Evolutionary conservation across 2,797 vertebrate species (phyloP).

Genomic region (Rhabdomys pumilio): DNA sequence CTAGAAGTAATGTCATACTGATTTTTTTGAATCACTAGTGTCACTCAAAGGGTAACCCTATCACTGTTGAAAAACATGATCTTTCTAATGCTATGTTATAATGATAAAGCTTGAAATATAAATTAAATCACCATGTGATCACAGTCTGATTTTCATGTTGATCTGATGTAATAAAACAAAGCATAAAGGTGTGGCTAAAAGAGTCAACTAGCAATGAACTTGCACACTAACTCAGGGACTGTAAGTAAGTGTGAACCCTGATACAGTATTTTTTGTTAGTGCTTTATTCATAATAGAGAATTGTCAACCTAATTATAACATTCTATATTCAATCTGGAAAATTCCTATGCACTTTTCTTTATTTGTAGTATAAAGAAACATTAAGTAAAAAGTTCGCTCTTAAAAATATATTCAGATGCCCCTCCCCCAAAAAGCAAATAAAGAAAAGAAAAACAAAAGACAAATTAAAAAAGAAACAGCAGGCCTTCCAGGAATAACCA

Average conservation of each 20-base stretch:
- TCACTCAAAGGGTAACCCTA: slow-evolving; percentile 49
- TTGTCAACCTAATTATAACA: slow-evolving; percentile 14
- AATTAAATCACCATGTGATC: slow-evolving; percentile 12
- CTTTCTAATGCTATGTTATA: slow-evolving; percentile 34
- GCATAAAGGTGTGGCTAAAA: not conserved
- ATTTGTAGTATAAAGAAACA: not conserved
- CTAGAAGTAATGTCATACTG: not conserved
- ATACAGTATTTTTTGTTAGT: not conserved
- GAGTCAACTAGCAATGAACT: slow-evolving; percentile 17
- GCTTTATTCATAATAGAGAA: not conserved
- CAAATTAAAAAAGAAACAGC: not conserved
- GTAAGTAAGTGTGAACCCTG: slow-evolving; percentile 32
- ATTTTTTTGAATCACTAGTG: slow-evolving; percentile 64
- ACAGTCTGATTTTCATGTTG: not conserved
- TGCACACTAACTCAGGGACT: slow-evolving; percentile 31
- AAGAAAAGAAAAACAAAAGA: not conserved
- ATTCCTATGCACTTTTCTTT: not conserved
- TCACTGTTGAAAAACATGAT: slow-evolving; percentile 62
- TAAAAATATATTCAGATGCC: not conserved
- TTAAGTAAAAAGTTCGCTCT: not conserved
- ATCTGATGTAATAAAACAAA: not conserved
- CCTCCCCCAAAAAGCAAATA: not conserved
- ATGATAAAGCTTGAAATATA: slow-evolving; percentile 40
- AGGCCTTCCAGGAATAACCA: too few relatives aligned
- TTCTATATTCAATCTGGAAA: slow-evolving; percentile 18